Evolutionary conservation across 2,113 vertebrate species (phyloP).

Genomic region (Amia ocellicauda): DNA sequence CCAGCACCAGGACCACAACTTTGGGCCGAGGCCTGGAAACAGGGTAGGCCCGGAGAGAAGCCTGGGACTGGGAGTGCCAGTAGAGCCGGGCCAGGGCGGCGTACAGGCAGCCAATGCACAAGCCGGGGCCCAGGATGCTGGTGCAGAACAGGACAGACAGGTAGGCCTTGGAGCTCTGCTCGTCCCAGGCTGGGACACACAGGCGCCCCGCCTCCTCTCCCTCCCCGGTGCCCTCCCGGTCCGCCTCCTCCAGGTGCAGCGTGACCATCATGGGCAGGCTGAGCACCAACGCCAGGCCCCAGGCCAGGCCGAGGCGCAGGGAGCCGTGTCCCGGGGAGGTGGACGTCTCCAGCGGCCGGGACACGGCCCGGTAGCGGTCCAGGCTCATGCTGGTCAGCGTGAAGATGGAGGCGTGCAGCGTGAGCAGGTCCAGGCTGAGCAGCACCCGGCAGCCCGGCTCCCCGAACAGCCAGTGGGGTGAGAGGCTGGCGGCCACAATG

Average conservation of each 20-base stretch:
- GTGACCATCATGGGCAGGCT: slow-evolving; percentile 80
- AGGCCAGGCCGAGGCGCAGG: slow-evolving; percentile 65
- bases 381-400: slow-evolving; percentile 76
- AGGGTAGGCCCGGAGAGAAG: slow-evolving; percentile 60
- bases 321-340: slow-evolving; percentile 62
- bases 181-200: slow-evolving; percentile 74
- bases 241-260: slow-evolving; percentile 72
- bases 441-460: slow-evolving; percentile 73
- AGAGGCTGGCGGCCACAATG: slow-evolving; percentile 76
- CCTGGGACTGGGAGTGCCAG: slow-evolving; percentile 73
- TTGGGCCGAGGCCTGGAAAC: slow-evolving; percentile 71
- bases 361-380: slow-evolving; percentile 72
- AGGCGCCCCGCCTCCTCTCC: slow-evolving; percentile 67
- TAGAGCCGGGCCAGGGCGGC: slow-evolving; percentile 70
- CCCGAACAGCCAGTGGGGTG: slow-evolving; percentile 73
- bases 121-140: slow-evolving; percentile 74
- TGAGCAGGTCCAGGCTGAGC: slow-evolving; percentile 75
- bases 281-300: slow-evolving; percentile 70
- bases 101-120: slow-evolving; percentile 74
- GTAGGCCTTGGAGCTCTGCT: slow-evolving; percentile 72
- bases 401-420: slow-evolving; percentile 82
- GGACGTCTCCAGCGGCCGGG: slow-evolving; percentile 64
- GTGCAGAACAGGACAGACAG: slow-evolving; percentile 74
- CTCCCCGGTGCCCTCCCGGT: too few species aligned
- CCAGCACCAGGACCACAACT: slow-evolving; percentile 73